These are phyloP conservation scores for Larimichthys polyactis DNA, from an alignment of 2,113 vertebrate genomes.

Conservation along the genomic window DNA sequence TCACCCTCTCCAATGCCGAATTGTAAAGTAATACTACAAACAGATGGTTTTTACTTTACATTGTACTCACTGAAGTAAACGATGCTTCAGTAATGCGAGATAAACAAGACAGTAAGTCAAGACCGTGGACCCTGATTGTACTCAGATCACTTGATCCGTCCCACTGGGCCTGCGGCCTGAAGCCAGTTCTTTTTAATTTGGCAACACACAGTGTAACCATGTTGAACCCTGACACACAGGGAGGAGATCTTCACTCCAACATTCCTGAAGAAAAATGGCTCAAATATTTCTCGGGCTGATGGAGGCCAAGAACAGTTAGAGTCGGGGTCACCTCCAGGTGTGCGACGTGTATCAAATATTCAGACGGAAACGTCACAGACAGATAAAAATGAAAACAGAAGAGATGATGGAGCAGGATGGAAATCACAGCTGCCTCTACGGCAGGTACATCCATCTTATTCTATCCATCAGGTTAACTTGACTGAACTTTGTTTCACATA, in stretches of 20 bases:
- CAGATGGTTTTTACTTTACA: neutral
- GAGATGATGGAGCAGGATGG: neutral
- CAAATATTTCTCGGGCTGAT: slow-evolving; percentile 44
- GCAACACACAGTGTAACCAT: slow-evolving; percentile 19
- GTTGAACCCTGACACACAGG: slow-evolving; percentile 13
- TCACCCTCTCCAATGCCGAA: no score
- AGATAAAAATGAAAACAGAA: neutral
- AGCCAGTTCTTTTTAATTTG: slow-evolving; percentile 45
- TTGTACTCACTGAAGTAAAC: neutral
- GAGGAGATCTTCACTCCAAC: slow-evolving; percentile 39
- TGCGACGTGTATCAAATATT: slow-evolving; percentile 23
- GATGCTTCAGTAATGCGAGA: no score
- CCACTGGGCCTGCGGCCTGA: neutral
- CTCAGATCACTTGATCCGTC: slow-evolving; percentile 1
- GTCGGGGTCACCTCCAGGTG: slow-evolving; percentile 26
- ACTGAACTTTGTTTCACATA: neutral
- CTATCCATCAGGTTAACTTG: neutral
- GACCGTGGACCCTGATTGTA: neutral
- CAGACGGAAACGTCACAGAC: neutral
- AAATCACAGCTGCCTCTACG: slow-evolving; percentile 1
- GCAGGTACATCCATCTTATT: no score
- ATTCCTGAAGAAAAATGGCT: slow-evolving; percentile 54
- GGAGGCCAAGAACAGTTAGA: neutral
- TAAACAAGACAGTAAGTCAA: neutral
- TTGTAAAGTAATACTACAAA: neutral